Evolutionary conservation across 2,888 invertebrate species (phyloP), one percentile per base, ranked within the genome.

Genomic region (Crioceris asparagi): DNA sequence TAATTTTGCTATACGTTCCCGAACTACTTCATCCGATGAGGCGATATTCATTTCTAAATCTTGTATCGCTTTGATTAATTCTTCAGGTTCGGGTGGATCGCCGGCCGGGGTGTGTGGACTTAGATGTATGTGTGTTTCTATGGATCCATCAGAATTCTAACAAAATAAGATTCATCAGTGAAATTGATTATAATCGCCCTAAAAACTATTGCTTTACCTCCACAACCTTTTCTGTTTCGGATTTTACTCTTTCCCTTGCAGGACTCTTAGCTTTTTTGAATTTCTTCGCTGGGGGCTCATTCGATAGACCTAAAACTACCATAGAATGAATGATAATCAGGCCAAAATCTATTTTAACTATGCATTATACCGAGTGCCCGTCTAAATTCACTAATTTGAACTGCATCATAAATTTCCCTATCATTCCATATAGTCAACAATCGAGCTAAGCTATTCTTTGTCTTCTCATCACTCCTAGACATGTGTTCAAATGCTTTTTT

Each of bases 31-130:
- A 70, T 96, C 96, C 53, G 91, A 87, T 0, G 94, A 94, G 2
- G 96, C 93, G 40, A 92, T 88, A 55, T 88, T 90, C 54, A 86
- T 86, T 64, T 96, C 96, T 53, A 96, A 69, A 51, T 88, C 88
- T 64, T 83, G 70, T 38, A 83, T 68, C 2, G 77, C 79, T 67
- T 85, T 87, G 42, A 94, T 82, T 18, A 96, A 71, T 54, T 92
- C 91, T 56, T 94, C 92, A 1, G 93, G 84, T 66, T 94, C 90
- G 1, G 91, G 90, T 1, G 90, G 86, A 57, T 91, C 90, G 2
- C 83, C 83, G 0, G 78, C 77, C 1, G 85, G 84, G 5, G 82
- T 76, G 53, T 77, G 78, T 0, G 87, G 87, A 55, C 87, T 86
- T 36, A 85, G 67, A 14, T 81, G 83, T 3, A 77, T 75, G 53